Base-by-base conservation (phyloP, 2,888 invertebrate genomes). In the Sinohyriopsis cumingii region DNA sequence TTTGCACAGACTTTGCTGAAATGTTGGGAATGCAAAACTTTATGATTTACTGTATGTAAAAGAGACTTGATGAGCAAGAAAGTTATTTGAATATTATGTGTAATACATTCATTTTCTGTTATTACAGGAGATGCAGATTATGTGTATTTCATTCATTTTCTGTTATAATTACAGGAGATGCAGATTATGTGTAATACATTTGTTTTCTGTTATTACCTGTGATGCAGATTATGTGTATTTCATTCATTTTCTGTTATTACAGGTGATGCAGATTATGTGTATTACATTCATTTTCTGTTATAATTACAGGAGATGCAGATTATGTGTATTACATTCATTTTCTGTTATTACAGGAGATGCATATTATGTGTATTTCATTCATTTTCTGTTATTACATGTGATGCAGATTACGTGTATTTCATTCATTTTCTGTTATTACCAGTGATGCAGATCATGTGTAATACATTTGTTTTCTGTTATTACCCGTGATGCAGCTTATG, bases 241-340 rank as follows among this genome's bases (percentile, higher is more conserved):
- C 24, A 59, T 59, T 59, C 18, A 59, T 1, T 59, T 15, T 59
- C 18, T n/a, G 12, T 9, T 59, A 59, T 18, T 59, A 18, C 59
- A 45, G 12, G 45, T 93, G 9, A 93, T 95, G 91, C 95, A 95
- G 90, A 89, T 91, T 5, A 28, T 28, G 25, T 45, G 5, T 57
- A 12, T 1, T 57, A 57, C 9, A 15, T 5, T 57, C 3, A 15
- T 12, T 15, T 15, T 57, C 57, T n/a, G 9, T n/a, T 57, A 57
- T n/a, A n/a, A n/a, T 12, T 57, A 12, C 57, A 33, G 7, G 33
- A 93, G 12, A 93, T 95, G 91, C 95, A 95, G 90, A 89, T 91
- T 28, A 5, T 28, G 28, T 18, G 18, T 57, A 12, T 15, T 57
- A 15, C 24, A 57, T 5, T 15, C 1, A 57, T 12, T 15, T 57